Conservation (phyloP, 2,888 invertebrate genomes). For the Sphinx pinastri region DNA sequence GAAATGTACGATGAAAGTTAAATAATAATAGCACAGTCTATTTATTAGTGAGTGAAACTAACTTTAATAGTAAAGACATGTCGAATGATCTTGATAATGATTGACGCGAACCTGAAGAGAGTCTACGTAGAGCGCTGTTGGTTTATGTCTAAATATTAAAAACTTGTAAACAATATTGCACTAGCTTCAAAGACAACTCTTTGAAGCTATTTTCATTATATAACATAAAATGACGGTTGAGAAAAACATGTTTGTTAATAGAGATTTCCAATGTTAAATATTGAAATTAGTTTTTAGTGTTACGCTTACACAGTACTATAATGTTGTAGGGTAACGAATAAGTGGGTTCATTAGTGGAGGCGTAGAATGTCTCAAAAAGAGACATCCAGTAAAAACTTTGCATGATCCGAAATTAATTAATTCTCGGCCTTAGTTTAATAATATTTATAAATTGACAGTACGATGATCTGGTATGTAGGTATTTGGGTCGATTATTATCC, state of each 20-base stretch:
- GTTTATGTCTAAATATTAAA: background rate
- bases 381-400: no score
- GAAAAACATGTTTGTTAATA: background rate
- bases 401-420: no score
- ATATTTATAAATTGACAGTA: no score
- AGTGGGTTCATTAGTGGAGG: no score
- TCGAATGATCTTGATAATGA: background rate
- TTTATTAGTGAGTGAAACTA: background rate
- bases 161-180: background rate
- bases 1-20: background rate
- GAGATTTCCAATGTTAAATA: background rate
- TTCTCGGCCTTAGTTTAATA: no score
- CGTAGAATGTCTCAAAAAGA: no score
- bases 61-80: background rate
- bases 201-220: slow-evolving; percentile 1
- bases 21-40: background rate
- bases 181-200: no score
- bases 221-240: background rate
- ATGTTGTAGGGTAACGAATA: no score
- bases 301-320: background rate
- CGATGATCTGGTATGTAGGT: no score
- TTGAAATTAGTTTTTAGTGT: background rate
- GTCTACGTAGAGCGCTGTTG: background rate
- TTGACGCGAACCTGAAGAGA: background rate
- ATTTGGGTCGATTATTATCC: no score